Evolutionary conservation across 2,113 vertebrate species (phyloP).

Genomic region (Microcebus griseorufus): DNA sequence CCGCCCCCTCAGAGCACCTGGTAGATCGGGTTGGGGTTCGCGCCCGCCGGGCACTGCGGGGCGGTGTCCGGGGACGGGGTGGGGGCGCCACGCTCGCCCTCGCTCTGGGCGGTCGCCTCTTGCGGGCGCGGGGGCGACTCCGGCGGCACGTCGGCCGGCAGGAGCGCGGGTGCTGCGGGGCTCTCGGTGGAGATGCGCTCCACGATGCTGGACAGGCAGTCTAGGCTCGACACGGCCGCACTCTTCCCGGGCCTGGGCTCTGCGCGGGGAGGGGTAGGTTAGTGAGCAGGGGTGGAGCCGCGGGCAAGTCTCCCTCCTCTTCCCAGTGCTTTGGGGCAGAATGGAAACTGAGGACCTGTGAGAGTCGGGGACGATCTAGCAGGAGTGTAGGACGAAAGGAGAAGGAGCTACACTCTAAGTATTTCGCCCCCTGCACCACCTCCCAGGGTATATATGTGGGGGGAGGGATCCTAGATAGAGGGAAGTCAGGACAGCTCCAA

Average conservation of each 20-base stretch:
- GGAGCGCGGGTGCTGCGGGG: slow-evolving; percentile 84
- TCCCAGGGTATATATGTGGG: neutral
- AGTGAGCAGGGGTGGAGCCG: neutral
- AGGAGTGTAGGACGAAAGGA: neutral
- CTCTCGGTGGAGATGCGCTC: slow-evolving; percentile 96
- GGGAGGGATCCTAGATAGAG: neutral
- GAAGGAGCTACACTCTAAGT: neutral
- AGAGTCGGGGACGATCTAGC: neutral
- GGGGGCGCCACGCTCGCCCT: slow-evolving; percentile 80
- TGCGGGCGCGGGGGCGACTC: slow-evolving; percentile 82
- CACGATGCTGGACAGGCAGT: slow-evolving; percentile 98
- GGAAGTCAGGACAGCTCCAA: neutral
- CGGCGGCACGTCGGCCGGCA: slow-evolving; percentile 84
- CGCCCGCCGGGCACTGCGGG: slow-evolving; percentile 85
- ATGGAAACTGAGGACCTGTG: neutral
- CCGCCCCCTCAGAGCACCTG: slow-evolving; percentile 91
- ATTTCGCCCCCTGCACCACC: neutral
- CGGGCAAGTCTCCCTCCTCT: neutral
- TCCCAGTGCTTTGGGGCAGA: neutral
- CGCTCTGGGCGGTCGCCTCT: slow-evolving; percentile 79
- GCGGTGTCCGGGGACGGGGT: slow-evolving; percentile 81
- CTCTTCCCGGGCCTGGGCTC: slow-evolving; percentile 89
- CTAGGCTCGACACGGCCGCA: slow-evolving; percentile 94
- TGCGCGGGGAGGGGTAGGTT: slow-evolving; percentile 53
- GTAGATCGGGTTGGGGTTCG: slow-evolving; percentile 90